Base-by-base conservation (phyloP, 2,888 invertebrate genomes). In the Luperina testacea region DNA sequence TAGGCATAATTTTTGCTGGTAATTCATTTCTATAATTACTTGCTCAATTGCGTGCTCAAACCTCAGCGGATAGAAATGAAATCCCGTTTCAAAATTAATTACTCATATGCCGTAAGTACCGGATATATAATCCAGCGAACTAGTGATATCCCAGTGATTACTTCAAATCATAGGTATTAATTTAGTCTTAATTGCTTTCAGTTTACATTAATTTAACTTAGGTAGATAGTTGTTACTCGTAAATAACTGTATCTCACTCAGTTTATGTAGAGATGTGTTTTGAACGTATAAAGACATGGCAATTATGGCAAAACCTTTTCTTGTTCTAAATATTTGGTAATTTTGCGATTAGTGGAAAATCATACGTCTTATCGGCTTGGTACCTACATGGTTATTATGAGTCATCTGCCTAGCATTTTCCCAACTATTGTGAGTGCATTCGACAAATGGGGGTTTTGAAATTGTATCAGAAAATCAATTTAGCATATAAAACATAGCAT, bases 121-220 rank as follows among this genome's bases (percentile, higher is more conserved):
- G 17, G n/a, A 65, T 65, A 64, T 15, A 38, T 57, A 72, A 57
- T 48, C 61, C 9, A 53, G 17, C 6, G 9, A 80, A 73, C 51
- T n/a, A 51, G 7, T 24, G 24, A 48, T 63, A 63, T 38, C n/a
- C 45, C n/a, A 32, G 64, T 71, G 38, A 38, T 27, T 20, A 45
- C 45, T 68, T 80, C 17, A 38, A 65, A 80, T 80, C 24, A 32
- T 53, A 53, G 9, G 57, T 79, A 5, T 13, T 67, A 71, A 45
- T 70, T 78, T 57, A 53, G 53, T 57, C n/a, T 24, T 45, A 53
- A 78, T 78, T 78, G 32, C 51, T 68, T 27, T 27, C 32, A 69
- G 69, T 77, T 77, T 63, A 69, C 42, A 77, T 69, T 59, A 13
- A 77, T 72, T n/a, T 27, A 48, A 38, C n/a, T 75, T 38, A 48